Evolutionary conservation across 2,113 vertebrate species (phyloP), one percentile per base, ranked within the genome.

Genomic region (Cairina moschata): DNA sequence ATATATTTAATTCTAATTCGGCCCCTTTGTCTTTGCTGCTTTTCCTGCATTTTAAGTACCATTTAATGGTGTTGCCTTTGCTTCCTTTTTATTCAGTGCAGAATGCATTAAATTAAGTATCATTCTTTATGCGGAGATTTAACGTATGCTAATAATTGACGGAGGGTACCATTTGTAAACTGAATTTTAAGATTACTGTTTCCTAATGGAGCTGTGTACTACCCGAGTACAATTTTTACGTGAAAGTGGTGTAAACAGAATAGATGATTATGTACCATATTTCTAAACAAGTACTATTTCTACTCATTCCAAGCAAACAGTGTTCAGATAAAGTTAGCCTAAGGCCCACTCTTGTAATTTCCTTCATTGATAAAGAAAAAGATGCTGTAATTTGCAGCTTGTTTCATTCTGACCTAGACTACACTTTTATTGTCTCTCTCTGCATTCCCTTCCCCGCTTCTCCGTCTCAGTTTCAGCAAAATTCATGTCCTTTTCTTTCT

Each of bases 201-300:
- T 88, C 40, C 59, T 59, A 17, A 46, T 58, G 23, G 23, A 88
- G 13, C 80, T 75, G 4, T 60, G 5, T 46, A 9, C 14, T 86
- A 67, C 42, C 13, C 32, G 86, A 36, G 6, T 6, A 16, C 60
- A 16, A 71, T 72, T 80, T 85, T 91, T 71, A 46, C 56, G n/a
- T 72, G 58, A 63, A 59, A 29, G 9, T 28, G 15, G 3, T 81
- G 7, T 52, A 75, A 88, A 72, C 20, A 11, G 36, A 83, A 60
- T 7, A 63, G 12, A 25, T 65, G 34, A 34, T 60, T 18, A 23
- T 11, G 38, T 54, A n/a, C 15, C 21, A 60, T 0, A 0, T 72
- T 91, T 86, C 52, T 76, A 72, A 91, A 48, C 6, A 42, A 7
- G n/a, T 60, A 68, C 6, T 73, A 50, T 65, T 87, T 88, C 42